These are phyloP conservation scores for Halictus rubicundus DNA, from an alignment of 1,140 invertebrate species.

Conservation along the genomic window DNA sequence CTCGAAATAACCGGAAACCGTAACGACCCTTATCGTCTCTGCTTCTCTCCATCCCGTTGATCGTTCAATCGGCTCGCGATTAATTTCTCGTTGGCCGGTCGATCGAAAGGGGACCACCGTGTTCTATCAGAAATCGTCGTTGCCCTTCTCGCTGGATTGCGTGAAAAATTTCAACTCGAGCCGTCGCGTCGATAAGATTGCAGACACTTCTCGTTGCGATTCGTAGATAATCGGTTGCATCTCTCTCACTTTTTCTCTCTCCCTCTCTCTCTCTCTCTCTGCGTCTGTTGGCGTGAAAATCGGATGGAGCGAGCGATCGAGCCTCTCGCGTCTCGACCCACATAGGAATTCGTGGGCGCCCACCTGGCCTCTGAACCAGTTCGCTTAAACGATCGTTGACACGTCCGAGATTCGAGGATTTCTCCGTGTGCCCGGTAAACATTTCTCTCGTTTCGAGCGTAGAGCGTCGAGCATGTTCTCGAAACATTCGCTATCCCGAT, in stretches of 20 bases:
- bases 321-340: slow-evolving; percentile 53
- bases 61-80: slow-evolving; percentile 5
- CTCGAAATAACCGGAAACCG: slow-evolving; percentile 15
- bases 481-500: not conserved
- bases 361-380: slow-evolving; percentile 67
- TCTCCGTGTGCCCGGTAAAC: slow-evolving; percentile 23
- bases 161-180: too few relatives aligned
- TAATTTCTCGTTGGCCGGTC: not conserved
- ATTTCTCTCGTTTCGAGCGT: not conserved
- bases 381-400: slow-evolving; percentile 70
- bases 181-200: too few relatives aligned
- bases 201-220: too few relatives aligned
- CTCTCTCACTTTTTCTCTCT: too few relatives aligned
- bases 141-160: too few relatives aligned
- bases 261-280: too few relatives aligned
- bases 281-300: too few relatives aligned
- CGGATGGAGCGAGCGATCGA: not conserved
- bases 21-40: slow-evolving; percentile 23
- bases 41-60: not conserved
- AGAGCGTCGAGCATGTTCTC: too few relatives aligned
- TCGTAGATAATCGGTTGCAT: too few relatives aligned
- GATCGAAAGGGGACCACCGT: not conserved
- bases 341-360: slow-evolving; percentile 58
- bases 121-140: too few relatives aligned
- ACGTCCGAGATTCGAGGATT: slow-evolving; percentile 55